A percentile compares a stretch with the other conserved stretches of the same genome.
phyloP scores from a whole-genome alignment of 1,140 invertebrate genomes.

The Drosophila sp. region DNA sequence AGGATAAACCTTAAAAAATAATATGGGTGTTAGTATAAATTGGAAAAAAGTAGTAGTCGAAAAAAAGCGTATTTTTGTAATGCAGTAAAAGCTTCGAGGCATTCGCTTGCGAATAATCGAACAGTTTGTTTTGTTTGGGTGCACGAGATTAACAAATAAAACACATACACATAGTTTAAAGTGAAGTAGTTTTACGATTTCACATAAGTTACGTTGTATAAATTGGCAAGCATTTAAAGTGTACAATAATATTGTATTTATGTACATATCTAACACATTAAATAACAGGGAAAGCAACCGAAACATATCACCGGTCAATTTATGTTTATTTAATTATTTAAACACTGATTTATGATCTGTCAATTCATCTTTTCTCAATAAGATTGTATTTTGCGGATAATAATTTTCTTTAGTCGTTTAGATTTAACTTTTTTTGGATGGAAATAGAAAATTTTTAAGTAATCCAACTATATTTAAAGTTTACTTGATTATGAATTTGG shows the following conservation, averaged over 20 bases:
- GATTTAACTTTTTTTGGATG: no score
- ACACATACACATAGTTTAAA: conserved; percentile 13
- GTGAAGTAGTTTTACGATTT: not conserved
- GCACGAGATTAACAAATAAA: conserved; percentile 57
- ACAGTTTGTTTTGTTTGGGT: conserved; percentile 13
- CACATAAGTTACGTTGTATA: conserved; percentile 4
- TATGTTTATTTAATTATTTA: no score
- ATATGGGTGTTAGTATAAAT: conserved; percentile 83
- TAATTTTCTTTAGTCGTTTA: no score
- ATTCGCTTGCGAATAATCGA: conserved; percentile 14
- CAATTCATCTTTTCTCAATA: no score
- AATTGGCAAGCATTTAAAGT: conserved; percentile 31
- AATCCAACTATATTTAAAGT: no score
- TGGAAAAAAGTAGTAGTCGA: conserved; percentile 81
- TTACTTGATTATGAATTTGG: no score
- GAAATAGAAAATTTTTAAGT: no score
- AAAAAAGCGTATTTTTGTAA: conserved; percentile 75
- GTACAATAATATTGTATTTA: no score
- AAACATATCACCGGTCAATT: not conserved
- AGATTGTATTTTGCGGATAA: no score
- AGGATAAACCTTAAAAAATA: conserved; percentile 84
- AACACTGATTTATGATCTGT: no score
- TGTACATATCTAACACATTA: not conserved
- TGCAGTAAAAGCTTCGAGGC: conserved; percentile 50
- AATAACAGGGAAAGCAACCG: not conserved